phyloP scores from a whole-genome alignment of 2,113 vertebrate species.

The Urocitellus parryii region DNA sequence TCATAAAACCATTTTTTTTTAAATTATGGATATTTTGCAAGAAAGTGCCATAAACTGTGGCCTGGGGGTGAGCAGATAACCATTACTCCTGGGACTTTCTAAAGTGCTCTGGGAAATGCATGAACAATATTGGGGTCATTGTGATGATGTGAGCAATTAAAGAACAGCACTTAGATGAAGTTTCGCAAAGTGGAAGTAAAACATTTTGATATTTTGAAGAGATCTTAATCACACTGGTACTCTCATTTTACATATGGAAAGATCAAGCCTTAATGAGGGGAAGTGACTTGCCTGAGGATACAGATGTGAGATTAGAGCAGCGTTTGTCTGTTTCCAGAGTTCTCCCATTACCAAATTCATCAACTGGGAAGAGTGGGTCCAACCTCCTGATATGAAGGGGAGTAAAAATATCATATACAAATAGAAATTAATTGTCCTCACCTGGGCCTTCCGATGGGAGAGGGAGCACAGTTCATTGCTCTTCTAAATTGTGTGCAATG shows the following conservation, averaged over 20 bases:
- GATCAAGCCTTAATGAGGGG: constrained; percentile 61
- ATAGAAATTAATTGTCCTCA: constrained; percentile 3
- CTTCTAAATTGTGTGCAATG: not conserved
- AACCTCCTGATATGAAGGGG: not conserved
- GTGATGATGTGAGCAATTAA: constrained; percentile 64
- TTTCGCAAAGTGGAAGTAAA: constrained; percentile 63
- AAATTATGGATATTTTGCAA: constrained; percentile 40
- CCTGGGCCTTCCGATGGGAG: not conserved
- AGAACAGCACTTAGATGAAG: constrained; percentile 46
- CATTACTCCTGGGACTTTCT: constrained; percentile 43
- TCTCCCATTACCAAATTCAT: constrained; percentile 53
- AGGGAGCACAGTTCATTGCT: not conserved
- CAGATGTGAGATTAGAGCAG: constrained; percentile 49
- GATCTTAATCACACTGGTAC: constrained; percentile 64
- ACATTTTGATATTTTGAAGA: constrained; percentile 74
- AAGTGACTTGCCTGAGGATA: constrained; percentile 43
- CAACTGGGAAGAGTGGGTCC: constrained; percentile 22
- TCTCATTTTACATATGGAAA: constrained; percentile 68
- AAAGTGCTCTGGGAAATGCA: constrained; percentile 21
- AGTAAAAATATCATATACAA: not conserved
- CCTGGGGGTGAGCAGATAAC: constrained; percentile 23
- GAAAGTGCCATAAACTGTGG: not conserved
- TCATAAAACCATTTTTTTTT: constrained; percentile 43
- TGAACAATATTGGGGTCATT: constrained; percentile 47
- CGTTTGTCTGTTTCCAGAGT: constrained; percentile 45